phyloP scores from a whole-genome alignment of 2,888 invertebrate species.

The Drosophila peninsularis region DNA sequence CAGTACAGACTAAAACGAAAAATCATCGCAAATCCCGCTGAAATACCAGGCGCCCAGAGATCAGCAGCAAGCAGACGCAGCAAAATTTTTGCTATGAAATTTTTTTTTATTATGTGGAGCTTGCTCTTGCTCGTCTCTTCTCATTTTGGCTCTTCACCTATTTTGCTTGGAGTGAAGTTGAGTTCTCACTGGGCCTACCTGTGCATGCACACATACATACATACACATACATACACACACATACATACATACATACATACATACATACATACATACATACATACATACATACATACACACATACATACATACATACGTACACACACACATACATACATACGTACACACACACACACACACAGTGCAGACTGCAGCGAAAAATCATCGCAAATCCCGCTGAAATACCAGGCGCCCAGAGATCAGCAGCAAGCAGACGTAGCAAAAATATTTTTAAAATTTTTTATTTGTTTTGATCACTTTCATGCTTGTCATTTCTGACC shows the following conservation, averaged over 20 bases:
- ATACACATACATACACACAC: background rate
- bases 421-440: background rate
- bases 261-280: background rate
- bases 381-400: no score
- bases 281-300: background rate
- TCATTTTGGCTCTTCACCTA: no score
- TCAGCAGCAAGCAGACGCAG: background rate
- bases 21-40: no score
- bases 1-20: no score
- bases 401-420: background rate
- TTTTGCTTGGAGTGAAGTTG: no score
- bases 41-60: background rate
- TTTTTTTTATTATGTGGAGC: no score
- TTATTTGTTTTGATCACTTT: background rate
- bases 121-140: no score
- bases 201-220: no score
- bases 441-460: no score
- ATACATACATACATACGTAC: background rate
- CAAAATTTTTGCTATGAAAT: background rate
- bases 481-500: no score
- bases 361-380: no score
- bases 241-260: background rate
- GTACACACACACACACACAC: background rate
- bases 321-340: background rate
- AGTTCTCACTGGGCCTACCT: no score